Percentiles rank a stretch among this genome's conserved stretches.
These are phyloP conservation scores for Nomada flava DNA, from an alignment of 2,888 invertebrate genomes.

Conservation along the genomic window DNA sequence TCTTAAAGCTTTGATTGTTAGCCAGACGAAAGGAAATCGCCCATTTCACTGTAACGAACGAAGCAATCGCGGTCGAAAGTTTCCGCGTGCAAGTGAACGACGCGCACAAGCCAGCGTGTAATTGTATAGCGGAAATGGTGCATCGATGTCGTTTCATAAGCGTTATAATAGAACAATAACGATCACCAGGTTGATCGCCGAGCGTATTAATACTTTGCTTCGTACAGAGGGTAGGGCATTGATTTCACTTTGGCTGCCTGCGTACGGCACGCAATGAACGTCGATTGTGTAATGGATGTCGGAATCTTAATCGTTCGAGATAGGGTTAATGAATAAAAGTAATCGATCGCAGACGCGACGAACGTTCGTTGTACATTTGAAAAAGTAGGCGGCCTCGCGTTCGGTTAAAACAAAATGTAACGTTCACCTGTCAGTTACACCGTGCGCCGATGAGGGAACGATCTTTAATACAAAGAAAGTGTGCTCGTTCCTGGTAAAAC, in stretches of 20 bases:
- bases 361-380: neutral
- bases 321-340: neutral
- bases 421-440: neutral
- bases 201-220: conserved; percentile 2
- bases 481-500: neutral
- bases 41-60: neutral
- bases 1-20: neutral
- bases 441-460: neutral
- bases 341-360: neutral
- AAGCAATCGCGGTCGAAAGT: conserved; percentile 3
- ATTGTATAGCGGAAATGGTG: neutral
- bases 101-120: neutral
- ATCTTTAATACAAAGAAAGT: neutral
- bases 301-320: neutral
- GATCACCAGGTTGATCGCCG: neutral
- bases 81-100: conserved; percentile 2
- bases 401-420: neutral
- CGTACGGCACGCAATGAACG: conserved; percentile 2
- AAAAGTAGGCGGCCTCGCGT: conserved; percentile 27
- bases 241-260: conserved; percentile 36
- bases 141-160: conserved; percentile 26
- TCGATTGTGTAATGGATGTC: neutral
- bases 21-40: conserved; percentile 5
- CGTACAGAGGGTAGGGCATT: neutral
- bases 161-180: neutral